phyloP scores from a whole-genome alignment of 92 coral and sea anemone species.

The Virgularia gustaviana region DNA sequence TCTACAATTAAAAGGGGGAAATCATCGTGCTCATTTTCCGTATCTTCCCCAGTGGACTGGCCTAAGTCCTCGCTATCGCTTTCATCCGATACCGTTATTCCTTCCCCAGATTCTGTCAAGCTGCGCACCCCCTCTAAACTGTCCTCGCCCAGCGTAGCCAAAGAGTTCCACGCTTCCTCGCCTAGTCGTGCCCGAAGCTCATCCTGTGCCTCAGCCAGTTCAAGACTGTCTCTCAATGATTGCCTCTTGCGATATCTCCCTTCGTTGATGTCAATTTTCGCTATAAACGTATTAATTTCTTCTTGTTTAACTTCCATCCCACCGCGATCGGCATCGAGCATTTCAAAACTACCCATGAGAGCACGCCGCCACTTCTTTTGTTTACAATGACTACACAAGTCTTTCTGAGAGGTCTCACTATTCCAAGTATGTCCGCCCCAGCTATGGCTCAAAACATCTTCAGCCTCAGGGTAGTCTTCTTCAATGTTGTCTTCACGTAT shows the following conservation, averaged over 20 bases:
- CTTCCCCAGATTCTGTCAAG: background rate
- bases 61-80: too few relatives aligned
- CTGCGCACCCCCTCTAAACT: conserved; percentile 1
- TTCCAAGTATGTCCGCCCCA: conserved; percentile 21
- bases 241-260: conserved; percentile 8
- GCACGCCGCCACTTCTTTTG: conserved; percentile 21
- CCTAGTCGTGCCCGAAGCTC: conserved; percentile 7
- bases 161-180: background rate
- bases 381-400: conserved; percentile 19
- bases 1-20: too few relatives aligned
- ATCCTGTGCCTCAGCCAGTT: conserved; percentile 12
- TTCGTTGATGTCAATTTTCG: background rate
- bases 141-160: conserved; percentile 20
- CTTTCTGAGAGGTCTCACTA: conserved; percentile 10
- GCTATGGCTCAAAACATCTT: background rate
- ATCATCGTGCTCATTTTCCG: too few relatives aligned
- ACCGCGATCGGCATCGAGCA: conserved; percentile 20
- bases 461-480: background rate
- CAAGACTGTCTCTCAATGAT: conserved; percentile 29
- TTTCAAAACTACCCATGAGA: conserved; percentile 22
- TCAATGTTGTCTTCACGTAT: background rate
- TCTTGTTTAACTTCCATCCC: conserved; percentile 20
- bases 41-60: too few relatives aligned
- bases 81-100: too few relatives aligned
- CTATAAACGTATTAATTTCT: conserved; percentile 5